Evolutionary conservation across 2,113 vertebrate genomes (phyloP), one percentile per base, ranked within the genome.

Genomic region (Taxidea taxus): DNA sequence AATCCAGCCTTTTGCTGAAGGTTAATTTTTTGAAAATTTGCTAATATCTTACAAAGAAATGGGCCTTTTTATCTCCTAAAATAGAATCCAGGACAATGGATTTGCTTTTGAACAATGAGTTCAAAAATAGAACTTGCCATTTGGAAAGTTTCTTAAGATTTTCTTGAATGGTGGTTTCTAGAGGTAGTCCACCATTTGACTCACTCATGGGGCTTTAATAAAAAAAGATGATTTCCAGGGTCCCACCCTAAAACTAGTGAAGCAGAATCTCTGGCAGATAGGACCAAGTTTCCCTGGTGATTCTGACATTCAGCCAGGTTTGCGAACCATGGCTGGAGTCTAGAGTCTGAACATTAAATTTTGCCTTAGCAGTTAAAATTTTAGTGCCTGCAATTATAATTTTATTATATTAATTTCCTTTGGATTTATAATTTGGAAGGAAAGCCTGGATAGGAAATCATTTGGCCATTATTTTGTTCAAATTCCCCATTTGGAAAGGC

Each of bases 361-460:
- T 49, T 49, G 6, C 27, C 49, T 74, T 60, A 93, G 86, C 44
- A 94, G 51, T 66, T 97, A 97, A 66, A 56, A 84, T 93, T 96
- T 93, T 68, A 88, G 47, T 84, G 72, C 9, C 82, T 70, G 23
- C 34, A 16, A 88, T 90, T 91, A 91, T 86, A 47, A 94, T 74
- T 93, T 94, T 83, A 92, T 91, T 93, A 66, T 56, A 74, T 80
- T 86, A 68, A 96, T 97, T 97, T 96, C 80, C 83, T 87, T 89
- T 93, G 54, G 54, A 89, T 91, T 97, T 95, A 83, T 58, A 34
- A 75, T 47, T 95, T 88, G 44, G 78, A 90, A 95, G 51, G 95
- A 75, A 94, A 93, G 1, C 18, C 49, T 60, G 34, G 15, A 89
- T 64, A 44, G 89, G 31, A 86, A 97, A 80, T 92, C 20, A 86